Evolutionary conservation across 2,113 vertebrate genomes (phyloP).

Genomic region (Chunga burmeisteri): DNA sequence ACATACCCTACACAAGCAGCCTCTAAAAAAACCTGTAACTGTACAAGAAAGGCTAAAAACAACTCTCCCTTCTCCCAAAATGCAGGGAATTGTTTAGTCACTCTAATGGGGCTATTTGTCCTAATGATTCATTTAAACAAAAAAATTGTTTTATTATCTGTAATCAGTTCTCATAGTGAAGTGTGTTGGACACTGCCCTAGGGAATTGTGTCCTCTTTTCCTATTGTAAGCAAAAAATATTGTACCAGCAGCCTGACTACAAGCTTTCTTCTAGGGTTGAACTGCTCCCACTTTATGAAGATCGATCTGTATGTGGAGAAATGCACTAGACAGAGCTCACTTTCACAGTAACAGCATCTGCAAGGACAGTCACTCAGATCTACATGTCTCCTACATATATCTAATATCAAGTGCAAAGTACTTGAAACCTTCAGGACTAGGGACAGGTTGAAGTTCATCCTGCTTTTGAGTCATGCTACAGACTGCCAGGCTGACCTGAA

Average conservation of each 20-base stretch:
- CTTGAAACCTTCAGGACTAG: neutral
- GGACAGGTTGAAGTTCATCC: neutral
- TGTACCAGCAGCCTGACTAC: neutral
- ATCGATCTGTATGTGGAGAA: neutral
- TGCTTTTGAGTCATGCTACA: neutral
- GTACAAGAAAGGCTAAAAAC: neutral
- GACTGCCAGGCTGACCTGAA: neutral
- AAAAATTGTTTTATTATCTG: neutral
- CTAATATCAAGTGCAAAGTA: neutral
- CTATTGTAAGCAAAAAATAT: neutral
- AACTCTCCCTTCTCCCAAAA: neutral
- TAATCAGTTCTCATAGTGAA: neutral
- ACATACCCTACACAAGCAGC: neutral
- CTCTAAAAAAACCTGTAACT: neutral
- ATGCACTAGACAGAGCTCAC: neutral
- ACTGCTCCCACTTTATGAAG: neutral
- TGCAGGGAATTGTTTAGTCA: neutral
- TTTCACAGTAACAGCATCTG: neutral
- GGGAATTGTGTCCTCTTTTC: neutral
- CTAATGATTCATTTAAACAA: neutral
- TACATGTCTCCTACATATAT: neutral
- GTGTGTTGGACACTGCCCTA: neutral
- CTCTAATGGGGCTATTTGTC: neutral
- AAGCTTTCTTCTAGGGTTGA: neutral
- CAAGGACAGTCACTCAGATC: neutral